Conservation (phyloP, 2,797 vertebrate species). For the Xerus rutilus region DNA sequence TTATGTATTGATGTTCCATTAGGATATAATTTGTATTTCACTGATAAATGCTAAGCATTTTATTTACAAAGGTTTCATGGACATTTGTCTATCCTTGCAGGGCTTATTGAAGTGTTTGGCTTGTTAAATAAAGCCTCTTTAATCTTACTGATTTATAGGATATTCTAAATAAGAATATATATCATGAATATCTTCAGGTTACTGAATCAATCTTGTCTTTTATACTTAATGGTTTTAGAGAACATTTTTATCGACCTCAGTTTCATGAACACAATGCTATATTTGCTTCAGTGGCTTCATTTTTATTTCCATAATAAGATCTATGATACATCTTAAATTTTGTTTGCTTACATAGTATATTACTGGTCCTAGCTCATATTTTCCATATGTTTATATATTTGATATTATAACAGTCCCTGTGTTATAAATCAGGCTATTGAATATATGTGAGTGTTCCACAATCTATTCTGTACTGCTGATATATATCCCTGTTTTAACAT, state of each 20-base stretch:
- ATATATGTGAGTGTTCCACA: background rate
- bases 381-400: background rate
- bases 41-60: background rate
- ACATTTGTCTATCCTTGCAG: background rate
- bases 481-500: background rate
- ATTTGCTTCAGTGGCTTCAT: background rate
- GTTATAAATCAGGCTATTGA: background rate
- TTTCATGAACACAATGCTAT: background rate
- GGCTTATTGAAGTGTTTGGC: too few relatives aligned
- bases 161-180: background rate
- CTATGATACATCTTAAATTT: background rate
- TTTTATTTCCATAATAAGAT: background rate
- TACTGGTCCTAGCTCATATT: background rate
- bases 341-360: background rate
- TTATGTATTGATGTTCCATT: background rate
- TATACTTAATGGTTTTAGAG: background rate
- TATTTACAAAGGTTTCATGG: background rate
- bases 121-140: background rate
- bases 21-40: background rate
- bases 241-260: background rate
- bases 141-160: background rate
- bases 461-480: background rate
- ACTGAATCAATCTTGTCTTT: background rate
- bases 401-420: background rate
- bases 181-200: background rate